A percentile compares a stretch with the other conserved stretches of the same genome.
Evolutionary conservation across 2,113 vertebrate genomes (phyloP).

Genomic region (Eulacestoma nigropectus): DNA sequence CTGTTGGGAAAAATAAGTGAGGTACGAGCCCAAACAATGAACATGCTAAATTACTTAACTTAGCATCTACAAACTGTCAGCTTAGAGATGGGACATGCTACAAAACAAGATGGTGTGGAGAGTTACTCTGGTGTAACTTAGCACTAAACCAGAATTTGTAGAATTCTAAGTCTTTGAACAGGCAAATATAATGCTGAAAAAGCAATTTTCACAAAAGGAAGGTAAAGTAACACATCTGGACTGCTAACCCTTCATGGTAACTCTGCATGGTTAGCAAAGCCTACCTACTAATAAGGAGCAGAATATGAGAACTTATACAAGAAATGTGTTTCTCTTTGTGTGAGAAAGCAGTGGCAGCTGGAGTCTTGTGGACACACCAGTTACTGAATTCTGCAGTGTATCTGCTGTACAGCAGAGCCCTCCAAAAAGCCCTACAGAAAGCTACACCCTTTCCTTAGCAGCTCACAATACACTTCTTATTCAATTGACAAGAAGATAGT

Average conservation of each 20-base stretch:
- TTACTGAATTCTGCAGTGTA: background rate
- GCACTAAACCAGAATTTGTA: background rate
- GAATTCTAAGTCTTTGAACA: background rate
- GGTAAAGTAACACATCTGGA: background rate
- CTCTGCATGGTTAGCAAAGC: background rate
- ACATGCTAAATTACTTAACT: background rate
- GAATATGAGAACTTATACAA: background rate
- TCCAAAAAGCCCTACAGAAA: background rate
- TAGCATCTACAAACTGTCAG: background rate
- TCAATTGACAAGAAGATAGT: constrained; percentile 58
- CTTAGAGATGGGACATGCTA: background rate
- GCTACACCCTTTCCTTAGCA: background rate
- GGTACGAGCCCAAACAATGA: background rate
- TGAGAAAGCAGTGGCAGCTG: background rate
- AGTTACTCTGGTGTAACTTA: background rate
- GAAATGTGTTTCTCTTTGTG: no score
- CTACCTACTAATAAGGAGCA: background rate
- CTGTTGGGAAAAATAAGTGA: constrained; percentile 64
- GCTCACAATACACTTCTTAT: constrained; percentile 43
- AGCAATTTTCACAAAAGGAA: background rate
- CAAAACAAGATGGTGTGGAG: background rate
- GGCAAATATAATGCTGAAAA: background rate
- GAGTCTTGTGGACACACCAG: background rate
- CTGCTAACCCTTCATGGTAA: background rate
- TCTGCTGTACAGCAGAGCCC: background rate